Evolutionary conservation across 1,140 invertebrate genomes (phyloP), one percentile per base, ranked within the genome.

Genomic region (Daktulosphaira vitifoliae): DNA sequence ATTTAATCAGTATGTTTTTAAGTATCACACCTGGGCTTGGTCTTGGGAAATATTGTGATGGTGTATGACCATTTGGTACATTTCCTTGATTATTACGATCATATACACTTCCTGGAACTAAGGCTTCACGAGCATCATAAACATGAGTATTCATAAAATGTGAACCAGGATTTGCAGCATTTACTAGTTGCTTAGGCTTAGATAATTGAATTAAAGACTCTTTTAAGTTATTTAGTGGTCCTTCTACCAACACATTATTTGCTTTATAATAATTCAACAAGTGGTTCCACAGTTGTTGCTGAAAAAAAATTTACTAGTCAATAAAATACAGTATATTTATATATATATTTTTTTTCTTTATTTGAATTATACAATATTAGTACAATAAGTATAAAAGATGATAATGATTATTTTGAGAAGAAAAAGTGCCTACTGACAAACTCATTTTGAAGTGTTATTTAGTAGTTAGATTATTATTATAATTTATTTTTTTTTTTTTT

Each of bases 241-340:
- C 97, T 78, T 99, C 97, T 0, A 98, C 96, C 3, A 99, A 78
- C 29, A 97, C 92, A 73, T 94, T 92, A 69, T 96, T 90, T 73
- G 99, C 96, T 73, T 99, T 99, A 78, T 96, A 99, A 72, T 96
- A 97, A 38, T 89, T 92, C 20, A 99, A 78, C 66, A 99, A 77
- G 73, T 99, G 94, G 75, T 99, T 98, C 96, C 97, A 99, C 0
- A 99, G 77, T 78, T 99, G 96, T 76, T 84, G 68, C 18, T 74
- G 72, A 68, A 68, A 64, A 44, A 51, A 59, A 67, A n/a, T n/a
- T n/a, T n/a, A n/a, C n/a, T n/a, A n/a, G n/a, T n/a, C n/a, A n/a
- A n/a, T n/a, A n/a, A n/a, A n/a, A n/a, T n/a, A n/a, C n/a, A n/a
- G n/a, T n/a, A n/a, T n/a, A n/a, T n/a, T n/a, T n/a, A n/a, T n/a